These are phyloP conservation scores for Girardinus metallicus DNA, from an alignment of 2,797 vertebrate species.

Conservation along the genomic window DNA sequence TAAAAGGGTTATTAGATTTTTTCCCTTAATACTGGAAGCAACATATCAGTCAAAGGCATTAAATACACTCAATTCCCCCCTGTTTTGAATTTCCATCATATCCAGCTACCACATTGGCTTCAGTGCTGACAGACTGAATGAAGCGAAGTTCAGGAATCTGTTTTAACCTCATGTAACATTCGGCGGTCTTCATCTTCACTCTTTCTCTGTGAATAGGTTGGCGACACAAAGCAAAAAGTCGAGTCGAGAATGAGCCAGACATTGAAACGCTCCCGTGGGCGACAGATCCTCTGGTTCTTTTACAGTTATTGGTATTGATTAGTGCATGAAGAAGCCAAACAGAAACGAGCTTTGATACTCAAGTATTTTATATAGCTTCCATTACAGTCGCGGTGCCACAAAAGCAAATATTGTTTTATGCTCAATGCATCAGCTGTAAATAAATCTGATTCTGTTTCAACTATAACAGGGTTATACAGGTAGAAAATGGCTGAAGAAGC, in stretches of 20 bases:
- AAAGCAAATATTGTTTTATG: background rate
- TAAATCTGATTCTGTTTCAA: background rate
- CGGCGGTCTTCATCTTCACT: background rate
- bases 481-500: background rate
- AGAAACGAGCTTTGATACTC: background rate
- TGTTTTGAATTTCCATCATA: background rate
- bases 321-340: constrained; percentile 3
- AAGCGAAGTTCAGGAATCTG: background rate
- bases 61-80: background rate
- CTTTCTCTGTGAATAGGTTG: constrained; percentile 21
- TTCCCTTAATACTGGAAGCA: background rate
- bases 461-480: background rate
- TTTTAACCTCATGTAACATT: background rate
- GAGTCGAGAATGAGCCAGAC: constrained; percentile 5
- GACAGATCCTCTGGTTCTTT: constrained; percentile 3
- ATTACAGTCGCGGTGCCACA: background rate
- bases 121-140: background rate
- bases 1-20: background rate
- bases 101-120: background rate
- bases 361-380: background rate
- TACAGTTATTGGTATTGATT: constrained; percentile 30
- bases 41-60: background rate
- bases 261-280: constrained; percentile 6
- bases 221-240: constrained; percentile 20
- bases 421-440: background rate